These are phyloP conservation scores for Agrilus planipennis DNA, from an alignment of 1,140 invertebrate genomes.

Conservation along the genomic window DNA sequence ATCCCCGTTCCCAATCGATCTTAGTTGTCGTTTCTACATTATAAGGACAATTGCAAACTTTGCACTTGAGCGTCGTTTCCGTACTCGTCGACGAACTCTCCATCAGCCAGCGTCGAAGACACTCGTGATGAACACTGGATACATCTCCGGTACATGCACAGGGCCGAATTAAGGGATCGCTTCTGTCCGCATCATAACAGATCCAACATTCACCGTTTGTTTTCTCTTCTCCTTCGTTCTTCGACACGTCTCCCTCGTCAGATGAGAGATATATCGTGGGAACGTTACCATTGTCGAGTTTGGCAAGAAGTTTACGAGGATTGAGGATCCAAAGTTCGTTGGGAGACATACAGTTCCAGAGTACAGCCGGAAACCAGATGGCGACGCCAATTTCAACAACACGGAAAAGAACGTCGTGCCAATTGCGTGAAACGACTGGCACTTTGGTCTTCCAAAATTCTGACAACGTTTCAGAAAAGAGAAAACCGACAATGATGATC, in stretches of 20 bases:
- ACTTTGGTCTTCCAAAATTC: conserved; percentile 89
- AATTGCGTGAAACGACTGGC: conserved; percentile 77
- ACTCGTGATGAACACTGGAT: conserved; percentile 82
- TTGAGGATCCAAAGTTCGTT: conserved; percentile 89
- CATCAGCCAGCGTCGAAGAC: conserved; percentile 54
- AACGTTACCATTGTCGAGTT: conserved; percentile 34
- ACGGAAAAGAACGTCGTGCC: conserved; percentile 82
- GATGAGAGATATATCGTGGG: neutral
- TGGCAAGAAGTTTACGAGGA: conserved; percentile 70
- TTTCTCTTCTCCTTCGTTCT: conserved; percentile 27
- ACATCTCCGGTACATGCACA: conserved; percentile 86
- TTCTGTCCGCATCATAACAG: conserved; percentile 74
- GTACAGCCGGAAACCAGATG: conserved; percentile 86
- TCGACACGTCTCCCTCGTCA: conserved; percentile 31
- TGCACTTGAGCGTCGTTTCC: conserved; percentile 22
- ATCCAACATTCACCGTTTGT: conserved; percentile 80
- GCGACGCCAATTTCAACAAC: conserved; percentile 87
- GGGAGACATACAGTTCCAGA: conserved; percentile 93
- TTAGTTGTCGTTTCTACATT: conserved; percentile 39
- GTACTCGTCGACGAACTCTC: conserved; percentile 25
- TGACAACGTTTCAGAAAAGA: conserved; percentile 79
- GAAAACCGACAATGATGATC: conserved; percentile 74
- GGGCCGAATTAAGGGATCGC: conserved; percentile 76
- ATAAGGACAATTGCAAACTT: conserved; percentile 32
- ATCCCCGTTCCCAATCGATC: conserved; percentile 67